Base-by-base conservation (phyloP, 2,888 invertebrate genomes). In the Zonitis immaculata region DNA sequence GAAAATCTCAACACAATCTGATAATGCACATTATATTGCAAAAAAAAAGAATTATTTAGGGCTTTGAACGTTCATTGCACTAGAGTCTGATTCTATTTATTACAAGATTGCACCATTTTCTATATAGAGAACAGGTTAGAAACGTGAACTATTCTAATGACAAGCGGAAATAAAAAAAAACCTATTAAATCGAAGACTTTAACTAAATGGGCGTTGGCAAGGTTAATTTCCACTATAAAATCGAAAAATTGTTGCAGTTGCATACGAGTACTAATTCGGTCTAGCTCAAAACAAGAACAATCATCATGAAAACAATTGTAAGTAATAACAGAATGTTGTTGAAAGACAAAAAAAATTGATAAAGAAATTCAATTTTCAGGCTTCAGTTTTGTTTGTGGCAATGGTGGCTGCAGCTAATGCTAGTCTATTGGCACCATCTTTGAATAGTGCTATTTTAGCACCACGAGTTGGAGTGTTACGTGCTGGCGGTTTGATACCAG, bases 111-210 rank as follows among this genome's bases (percentile, higher is more conserved):
- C 55, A 51, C 48, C 51, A 55, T 48, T 48, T 52, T 32, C 49
- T 30, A 28, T 44, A n/a, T n/a, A 42, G 7, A 28, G n/a, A 18
- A 20, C 39, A 18, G 20, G 11, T 11, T 11, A 16, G 2, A 8
- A 16, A 16, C 16, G 16, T 35, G 14, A 16, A 16, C 35, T 16
- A 12, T 30, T 44, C 7, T 12, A 47, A 47, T 44, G 47, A 50
- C 47, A 54, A 42, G 54, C 54, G 54, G 54, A 54, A 54, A 54
- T n/a, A n/a, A n/a, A 51, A 47, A 50, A 50, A 53, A 48, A 49
- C 44, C 25, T n/a, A 18, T 27, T 44, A 43, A 20, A 54, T 47
- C 51, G 51, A 55, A 47, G 47, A 25, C 44, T 26, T 8, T 14
- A 30, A 44, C 55, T 39, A 48, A 16, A 51, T 44, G 55, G 55